Percentiles rank a stretch among this genome's conserved stretches.
phyloP scores from a whole-genome alignment of 2,888 invertebrate species.

The Pristionchus japonicus region DNA sequence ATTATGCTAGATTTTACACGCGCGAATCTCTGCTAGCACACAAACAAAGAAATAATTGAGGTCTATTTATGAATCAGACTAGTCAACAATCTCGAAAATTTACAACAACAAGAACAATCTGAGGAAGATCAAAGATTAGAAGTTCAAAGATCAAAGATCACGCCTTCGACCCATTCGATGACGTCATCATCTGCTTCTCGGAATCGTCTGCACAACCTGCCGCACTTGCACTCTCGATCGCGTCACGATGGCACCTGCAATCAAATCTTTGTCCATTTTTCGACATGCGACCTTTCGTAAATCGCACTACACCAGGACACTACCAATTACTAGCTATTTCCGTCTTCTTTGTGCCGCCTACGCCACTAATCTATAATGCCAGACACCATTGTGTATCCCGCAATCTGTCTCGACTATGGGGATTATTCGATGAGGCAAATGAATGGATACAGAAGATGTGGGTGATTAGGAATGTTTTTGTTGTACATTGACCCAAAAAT shows the following conservation, averaged over 20 bases:
- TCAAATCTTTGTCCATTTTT: background rate
- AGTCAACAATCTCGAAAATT: background rate
- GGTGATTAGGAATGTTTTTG: background rate
- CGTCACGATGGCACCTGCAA: constrained; percentile 11
- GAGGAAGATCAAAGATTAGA: background rate
- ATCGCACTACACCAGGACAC: background rate
- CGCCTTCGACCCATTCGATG: background rate
- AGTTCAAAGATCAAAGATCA: background rate
- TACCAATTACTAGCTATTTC: constrained; percentile 12
- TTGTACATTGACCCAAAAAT: background rate
- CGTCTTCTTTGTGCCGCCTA: background rate
- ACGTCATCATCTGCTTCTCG: background rate
- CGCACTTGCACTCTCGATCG: constrained; percentile 5
- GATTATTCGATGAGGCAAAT: background rate
- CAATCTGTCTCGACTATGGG: background rate
- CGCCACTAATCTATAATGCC: background rate
- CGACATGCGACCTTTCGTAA: background rate
- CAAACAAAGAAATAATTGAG: background rate
- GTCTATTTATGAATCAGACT: background rate
- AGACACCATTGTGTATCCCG: background rate
- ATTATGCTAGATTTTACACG: background rate
- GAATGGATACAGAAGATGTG: background rate
- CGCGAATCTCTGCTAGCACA: background rate
- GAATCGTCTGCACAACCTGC: background rate
- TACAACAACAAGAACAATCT: background rate